phyloP scores from a whole-genome alignment of 2,797 vertebrate species.

The Capromys pilorides region DNA sequence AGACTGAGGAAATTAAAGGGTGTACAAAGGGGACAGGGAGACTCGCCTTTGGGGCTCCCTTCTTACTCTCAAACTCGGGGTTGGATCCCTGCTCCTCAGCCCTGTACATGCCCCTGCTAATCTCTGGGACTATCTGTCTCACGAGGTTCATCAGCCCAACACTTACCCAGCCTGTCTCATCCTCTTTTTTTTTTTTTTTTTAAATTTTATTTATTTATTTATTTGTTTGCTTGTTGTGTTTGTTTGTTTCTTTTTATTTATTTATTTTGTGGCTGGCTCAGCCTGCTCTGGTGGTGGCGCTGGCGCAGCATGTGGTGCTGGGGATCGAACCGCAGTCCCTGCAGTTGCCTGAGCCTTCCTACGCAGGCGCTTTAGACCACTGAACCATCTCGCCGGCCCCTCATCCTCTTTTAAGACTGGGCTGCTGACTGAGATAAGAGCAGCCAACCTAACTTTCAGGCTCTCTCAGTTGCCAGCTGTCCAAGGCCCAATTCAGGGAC shows the following conservation, averaged over 20 bases:
- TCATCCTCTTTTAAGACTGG: not conserved
- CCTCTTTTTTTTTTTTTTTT: too few species aligned
- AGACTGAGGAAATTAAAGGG: not conserved
- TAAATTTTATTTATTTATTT: too few species aligned
- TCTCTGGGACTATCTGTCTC: not conserved
- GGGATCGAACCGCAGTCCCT: too few species aligned
- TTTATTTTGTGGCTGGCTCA: too few species aligned
- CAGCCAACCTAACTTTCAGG: not conserved
- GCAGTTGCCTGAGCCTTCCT: too few species aligned
- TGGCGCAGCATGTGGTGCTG: too few species aligned
- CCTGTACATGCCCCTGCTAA: too few species aligned
- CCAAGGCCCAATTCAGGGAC: not conserved
- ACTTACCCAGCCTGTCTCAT: not conserved
- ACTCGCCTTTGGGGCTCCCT: not conserved
- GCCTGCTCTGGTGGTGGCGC: too few species aligned
- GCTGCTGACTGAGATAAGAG: not conserved
- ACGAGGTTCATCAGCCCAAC: not conserved
- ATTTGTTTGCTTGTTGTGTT: too few species aligned
- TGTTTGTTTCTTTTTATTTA: too few species aligned
- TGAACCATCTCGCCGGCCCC: too few species aligned
- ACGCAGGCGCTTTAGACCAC: too few species aligned
- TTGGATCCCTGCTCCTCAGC: not conserved
- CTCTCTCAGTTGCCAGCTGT: not conserved
- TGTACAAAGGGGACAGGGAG: not conserved
- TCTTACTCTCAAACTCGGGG: not conserved